phyloP scores from a whole-genome alignment of 2,888 invertebrate species.

The Scrobipalpa costella region DNA sequence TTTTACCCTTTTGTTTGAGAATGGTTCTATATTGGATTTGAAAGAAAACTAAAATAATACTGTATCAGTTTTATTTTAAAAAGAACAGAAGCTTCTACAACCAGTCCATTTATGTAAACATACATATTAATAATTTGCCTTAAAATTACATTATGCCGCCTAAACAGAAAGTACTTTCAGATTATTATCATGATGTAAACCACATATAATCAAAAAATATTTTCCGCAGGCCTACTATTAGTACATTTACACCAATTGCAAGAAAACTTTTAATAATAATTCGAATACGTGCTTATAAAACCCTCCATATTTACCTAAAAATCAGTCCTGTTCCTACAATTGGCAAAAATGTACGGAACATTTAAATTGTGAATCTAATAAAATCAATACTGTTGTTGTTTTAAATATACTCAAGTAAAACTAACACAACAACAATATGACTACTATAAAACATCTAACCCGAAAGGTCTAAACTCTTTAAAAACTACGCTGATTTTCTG shows the following conservation, averaged over 20 bases:
- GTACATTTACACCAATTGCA: constrained; percentile 37
- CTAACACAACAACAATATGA: background rate
- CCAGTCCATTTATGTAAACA: constrained; percentile 44
- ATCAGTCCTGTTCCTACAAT: constrained; percentile 15
- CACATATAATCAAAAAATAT: background rate
- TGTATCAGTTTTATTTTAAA: constrained; percentile 50
- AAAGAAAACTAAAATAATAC: constrained; percentile 31
- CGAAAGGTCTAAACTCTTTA: background rate
- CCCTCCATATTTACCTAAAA: constrained; percentile 25
- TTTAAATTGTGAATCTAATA: constrained; percentile 1
- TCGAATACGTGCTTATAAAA: background rate
- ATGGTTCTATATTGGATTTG: constrained; percentile 12
- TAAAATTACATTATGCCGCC: constrained; percentile 33
- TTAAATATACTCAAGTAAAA: background rate
- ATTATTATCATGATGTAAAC: background rate
- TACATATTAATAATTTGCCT: constrained; percentile 46
- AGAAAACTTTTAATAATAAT: background rate
- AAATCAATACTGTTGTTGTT: background rate
- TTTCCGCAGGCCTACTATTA: constrained; percentile 4
- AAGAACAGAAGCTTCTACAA: constrained; percentile 46
- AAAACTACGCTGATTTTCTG: background rate
- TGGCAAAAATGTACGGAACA: constrained; percentile 12
- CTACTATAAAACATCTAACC: background rate
- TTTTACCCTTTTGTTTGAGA: no score
- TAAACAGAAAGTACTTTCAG: background rate